Conservation (phyloP, 2,113 vertebrate genomes). For the Rhadina sibilatrix region DNA sequence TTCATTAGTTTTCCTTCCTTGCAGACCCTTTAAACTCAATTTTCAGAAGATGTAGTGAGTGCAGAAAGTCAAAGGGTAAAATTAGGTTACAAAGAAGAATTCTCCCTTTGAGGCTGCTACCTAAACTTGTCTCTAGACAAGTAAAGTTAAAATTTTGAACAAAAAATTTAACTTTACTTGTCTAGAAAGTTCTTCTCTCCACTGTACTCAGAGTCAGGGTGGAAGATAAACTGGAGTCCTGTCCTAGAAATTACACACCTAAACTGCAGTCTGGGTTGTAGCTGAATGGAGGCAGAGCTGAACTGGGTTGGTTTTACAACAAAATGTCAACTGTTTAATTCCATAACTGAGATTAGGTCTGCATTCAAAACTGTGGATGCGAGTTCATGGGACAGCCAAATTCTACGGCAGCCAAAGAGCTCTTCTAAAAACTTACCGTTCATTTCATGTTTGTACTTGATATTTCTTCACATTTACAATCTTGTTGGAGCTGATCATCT, state of each 20-base stretch:
- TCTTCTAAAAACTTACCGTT: neutral
- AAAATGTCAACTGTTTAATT: neutral
- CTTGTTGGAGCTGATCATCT: neutral
- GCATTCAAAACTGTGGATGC: neutral
- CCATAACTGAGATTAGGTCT: neutral
- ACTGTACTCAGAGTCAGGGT: neutral
- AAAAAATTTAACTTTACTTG: neutral
- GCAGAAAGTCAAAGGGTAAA: constrained; percentile 7
- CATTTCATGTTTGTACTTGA: neutral
- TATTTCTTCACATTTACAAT: neutral
- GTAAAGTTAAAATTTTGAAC: too few species aligned
- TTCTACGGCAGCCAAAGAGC: neutral
- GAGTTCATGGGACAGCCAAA: neutral
- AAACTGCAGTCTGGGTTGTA: neutral
- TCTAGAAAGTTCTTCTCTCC: neutral
- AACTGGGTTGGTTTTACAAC: neutral
- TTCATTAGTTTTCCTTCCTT: constrained; percentile 26
- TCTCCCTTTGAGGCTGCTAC: neutral
- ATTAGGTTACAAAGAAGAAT: neutral
- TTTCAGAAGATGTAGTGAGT: neutral
- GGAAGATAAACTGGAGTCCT: neutral
- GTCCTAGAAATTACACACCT: neutral
- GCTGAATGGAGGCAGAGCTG: neutral
- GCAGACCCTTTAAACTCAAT: constrained; percentile 23
- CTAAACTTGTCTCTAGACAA: too few species aligned